Evolutionary conservation across 1,140 invertebrate species (phyloP).

Genomic region (Scylla paramamosain): DNA sequence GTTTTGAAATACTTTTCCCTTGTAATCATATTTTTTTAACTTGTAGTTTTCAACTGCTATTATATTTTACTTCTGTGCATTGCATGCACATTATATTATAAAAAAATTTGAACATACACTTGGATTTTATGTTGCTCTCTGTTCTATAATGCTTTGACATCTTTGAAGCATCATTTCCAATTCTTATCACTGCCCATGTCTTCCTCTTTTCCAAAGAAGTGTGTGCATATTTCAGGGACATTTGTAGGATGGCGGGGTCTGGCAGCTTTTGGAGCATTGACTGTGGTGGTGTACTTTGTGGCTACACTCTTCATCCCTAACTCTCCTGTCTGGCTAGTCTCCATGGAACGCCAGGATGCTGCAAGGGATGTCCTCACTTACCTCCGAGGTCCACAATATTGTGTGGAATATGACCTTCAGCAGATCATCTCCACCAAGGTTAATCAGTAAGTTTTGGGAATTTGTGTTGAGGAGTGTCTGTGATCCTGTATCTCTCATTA

Average conservation of each 20-base stretch:
- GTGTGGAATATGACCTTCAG: conserved; percentile 67
- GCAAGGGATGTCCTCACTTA: conserved; percentile 33
- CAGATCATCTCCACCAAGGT: conserved; percentile 67
- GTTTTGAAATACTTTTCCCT: no score
- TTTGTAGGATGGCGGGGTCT: conserved; percentile 69
- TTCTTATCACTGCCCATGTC: no score
- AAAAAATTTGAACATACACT: no score
- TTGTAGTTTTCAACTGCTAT: no score
- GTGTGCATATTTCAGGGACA: conserved; percentile 44
- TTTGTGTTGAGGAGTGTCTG: not conserved
- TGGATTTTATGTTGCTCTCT: no score
- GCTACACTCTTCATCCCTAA: conserved; percentile 66
- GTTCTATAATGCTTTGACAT: no score
- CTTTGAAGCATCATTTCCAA: no score
- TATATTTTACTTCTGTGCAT: no score
- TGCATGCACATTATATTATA: no score
- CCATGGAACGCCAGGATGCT: conserved; percentile 56
- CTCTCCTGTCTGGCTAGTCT: conserved; percentile 65
- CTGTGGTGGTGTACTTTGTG: conserved; percentile 61
- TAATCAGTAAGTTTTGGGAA: conserved; percentile 47
- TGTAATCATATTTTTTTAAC: no score
- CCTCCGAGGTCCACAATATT: conserved; percentile 58
- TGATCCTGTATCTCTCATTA: no score
- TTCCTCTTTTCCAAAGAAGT: no score
- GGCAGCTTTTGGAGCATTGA: conserved; percentile 57